Base-by-base conservation (phyloP, 2,113 vertebrate species). In the Rhinichthys klamathensis region DNA sequence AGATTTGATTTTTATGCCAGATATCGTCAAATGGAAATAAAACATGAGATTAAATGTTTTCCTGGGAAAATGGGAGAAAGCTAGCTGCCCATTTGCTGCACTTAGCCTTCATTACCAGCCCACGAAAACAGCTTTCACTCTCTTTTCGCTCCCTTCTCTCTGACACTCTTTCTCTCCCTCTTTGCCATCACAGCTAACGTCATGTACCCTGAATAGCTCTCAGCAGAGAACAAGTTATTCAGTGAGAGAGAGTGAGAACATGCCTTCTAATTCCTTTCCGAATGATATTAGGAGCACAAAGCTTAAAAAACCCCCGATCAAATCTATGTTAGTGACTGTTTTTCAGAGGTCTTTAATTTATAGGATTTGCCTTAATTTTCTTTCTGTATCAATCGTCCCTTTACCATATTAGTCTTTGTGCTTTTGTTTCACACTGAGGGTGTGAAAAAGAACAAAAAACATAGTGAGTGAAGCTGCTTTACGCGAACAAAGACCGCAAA, bases 151-250 rank as follows among this genome's bases (percentile, higher is more conserved):
- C 35, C 4, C 61, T 25, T 18, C 16, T 49, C 79, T 86, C 46
- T 58, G 44, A 83, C 8, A 35, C 65, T n/a, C n/a, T 81, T 83
- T 88, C 65, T 49, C 32, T n/a, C 13, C 83, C 76, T 86, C 60
- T 85, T 77, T 72, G 74, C 81, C 41, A 80, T 84, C 80, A 61
- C 12, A 11, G n/a, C 75, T 86, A 83, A 87, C 73, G 80, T 87
- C 81, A 51, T 80, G 67, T 27, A n/a, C 90, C 56, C 74, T 81
- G 65, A 89, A 88, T 89, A 88, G 86, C 88, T 77, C 74, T 63
- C 60, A 58, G 58, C 84, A 77, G 67, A 80, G 82, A 86, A 80
- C 85, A 80, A 75, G 80, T 89, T 82, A 87, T 90, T 85, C 86
- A 86, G 35, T 75, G 86, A 67, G 21, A 81, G 51, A 76, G 74